phyloP scores from a whole-genome alignment of 2,113 vertebrate genomes.

The Platanista minor region DNA sequence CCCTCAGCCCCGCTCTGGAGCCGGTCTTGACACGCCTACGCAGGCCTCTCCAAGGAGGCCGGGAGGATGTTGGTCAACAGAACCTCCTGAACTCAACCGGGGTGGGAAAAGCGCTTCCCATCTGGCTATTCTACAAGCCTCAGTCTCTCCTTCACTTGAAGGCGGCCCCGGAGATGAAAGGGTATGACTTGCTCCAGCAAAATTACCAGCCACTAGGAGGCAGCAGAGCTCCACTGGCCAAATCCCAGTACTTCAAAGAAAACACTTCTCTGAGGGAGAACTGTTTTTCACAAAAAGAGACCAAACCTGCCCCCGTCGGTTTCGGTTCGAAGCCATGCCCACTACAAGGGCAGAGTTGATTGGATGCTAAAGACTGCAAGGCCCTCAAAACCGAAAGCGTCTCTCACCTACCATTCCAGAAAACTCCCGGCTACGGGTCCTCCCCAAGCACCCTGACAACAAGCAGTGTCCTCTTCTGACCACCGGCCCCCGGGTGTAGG shows the following conservation, averaged over 20 bases:
- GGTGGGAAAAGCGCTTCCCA: neutral
- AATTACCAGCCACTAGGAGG: constrained; percentile 35
- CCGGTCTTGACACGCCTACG: accelerated
- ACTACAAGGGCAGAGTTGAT: no score
- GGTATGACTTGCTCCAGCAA: neutral
- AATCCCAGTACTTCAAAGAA: accelerated
- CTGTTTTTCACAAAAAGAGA: neutral
- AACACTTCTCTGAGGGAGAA: neutral
- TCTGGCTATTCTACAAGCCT: no score
- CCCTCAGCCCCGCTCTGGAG: neutral
- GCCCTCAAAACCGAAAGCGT: no score
- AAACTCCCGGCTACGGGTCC: neutral
- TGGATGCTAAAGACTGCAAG: no score
- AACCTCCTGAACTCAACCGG: neutral
- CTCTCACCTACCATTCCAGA: neutral
- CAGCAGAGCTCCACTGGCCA: neutral
- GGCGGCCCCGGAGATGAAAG: neutral
- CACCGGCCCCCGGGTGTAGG: neutral
- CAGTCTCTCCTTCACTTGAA: neutral
- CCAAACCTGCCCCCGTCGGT: neutral
- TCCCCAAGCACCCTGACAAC: neutral
- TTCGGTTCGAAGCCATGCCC: no score
- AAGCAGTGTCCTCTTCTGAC: neutral
- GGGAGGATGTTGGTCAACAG: neutral
- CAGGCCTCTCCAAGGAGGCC: neutral